Evolutionary conservation across 2,113 vertebrate genomes (phyloP).

Genomic region (Apistogramma diplotaenia): DNA sequence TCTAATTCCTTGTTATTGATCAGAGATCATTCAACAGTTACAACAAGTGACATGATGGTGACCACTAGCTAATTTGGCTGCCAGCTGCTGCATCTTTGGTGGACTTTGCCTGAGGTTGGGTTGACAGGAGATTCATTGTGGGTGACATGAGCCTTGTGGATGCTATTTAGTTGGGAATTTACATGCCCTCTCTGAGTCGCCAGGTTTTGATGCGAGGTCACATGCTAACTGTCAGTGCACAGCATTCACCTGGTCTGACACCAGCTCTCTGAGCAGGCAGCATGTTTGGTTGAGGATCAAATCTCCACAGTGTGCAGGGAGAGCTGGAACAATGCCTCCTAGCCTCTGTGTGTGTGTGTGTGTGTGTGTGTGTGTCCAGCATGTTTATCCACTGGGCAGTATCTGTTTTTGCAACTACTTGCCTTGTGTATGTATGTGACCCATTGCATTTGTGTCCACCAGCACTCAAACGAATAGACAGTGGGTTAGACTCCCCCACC

Average conservation of each 20-base stretch:
- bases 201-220: slow-evolving; percentile 24
- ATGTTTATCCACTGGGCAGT: neutral
- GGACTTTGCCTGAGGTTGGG: slow-evolving; percentile 2
- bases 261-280: slow-evolving; percentile 40
- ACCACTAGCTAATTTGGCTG: neutral
- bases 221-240: slow-evolving; percentile 16
- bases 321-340: slow-evolving; percentile 23
- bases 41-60: neutral
- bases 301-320: neutral
- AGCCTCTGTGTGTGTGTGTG: neutral
- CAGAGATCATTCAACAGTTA: neutral
- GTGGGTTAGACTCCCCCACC: slow-evolving; percentile 18
- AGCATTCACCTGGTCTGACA: slow-evolving; percentile 46
- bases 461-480: slow-evolving; percentile 53
- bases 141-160: slow-evolving; percentile 37
- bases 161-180: slow-evolving; percentile 22
- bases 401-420: slow-evolving; percentile 23
- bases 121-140: slow-evolving; percentile 46
- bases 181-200: neutral
- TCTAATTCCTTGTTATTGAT: slow-evolving; percentile 13
- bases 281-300: slow-evolving; percentile 29
- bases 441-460: slow-evolving; percentile 23
- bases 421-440: slow-evolving; percentile 30
- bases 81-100: slow-evolving; percentile 15
- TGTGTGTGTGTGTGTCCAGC: neutral